Evolutionary conservation across 2,797 vertebrate genomes (phyloP), one percentile per base, ranked within the genome.

Genomic region (Lepus oiostolus): DNA sequence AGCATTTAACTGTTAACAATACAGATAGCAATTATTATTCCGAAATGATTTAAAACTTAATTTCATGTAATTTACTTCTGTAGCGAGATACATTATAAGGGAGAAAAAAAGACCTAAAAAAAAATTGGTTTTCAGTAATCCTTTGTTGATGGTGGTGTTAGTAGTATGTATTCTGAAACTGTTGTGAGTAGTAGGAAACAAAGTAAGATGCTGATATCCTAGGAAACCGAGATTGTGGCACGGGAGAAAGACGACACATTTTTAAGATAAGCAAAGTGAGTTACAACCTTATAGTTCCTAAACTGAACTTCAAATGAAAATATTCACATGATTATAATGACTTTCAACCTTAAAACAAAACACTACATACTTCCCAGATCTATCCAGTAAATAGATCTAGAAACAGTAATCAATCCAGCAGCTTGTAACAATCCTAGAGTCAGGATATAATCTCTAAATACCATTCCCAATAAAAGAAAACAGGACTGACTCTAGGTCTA

Each of bases 341-440:
- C 38, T 92, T 67, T 80, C 50, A 35, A 38, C 60, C 58, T 79
- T 94, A 26, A 90, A 62, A n/a, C 75, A 82, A 76, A 82, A 71
- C 71, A 63, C 21, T 82, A 22, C 14, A 38, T n/a, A 76, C 24
- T 82, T 86, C 42, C 58, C 16, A 75, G 62, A 9, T 89, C 68
- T 54, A 22, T 38, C 52, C 10, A 77, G 12, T 77, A 52, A 82
- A 70, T 0, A 26, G 52, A 52, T 10, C 87, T 95, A 82, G 70
- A 88, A 67, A 88, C 28, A 90, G 63, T 12, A 50, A 54, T 85
- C 32, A 71, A 42, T 9, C 54, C 62, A 68, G 16, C 8, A 54
- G 74, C 26, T 22, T 68, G 42, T 21, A 93, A 70, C 17, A 90
- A 54, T 72, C 32, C 32, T 21, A 32, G 24, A 71, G 50, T 35